Base-by-base conservation (phyloP, 2,888 invertebrate species). In the Cosmopolites sordidus region DNA sequence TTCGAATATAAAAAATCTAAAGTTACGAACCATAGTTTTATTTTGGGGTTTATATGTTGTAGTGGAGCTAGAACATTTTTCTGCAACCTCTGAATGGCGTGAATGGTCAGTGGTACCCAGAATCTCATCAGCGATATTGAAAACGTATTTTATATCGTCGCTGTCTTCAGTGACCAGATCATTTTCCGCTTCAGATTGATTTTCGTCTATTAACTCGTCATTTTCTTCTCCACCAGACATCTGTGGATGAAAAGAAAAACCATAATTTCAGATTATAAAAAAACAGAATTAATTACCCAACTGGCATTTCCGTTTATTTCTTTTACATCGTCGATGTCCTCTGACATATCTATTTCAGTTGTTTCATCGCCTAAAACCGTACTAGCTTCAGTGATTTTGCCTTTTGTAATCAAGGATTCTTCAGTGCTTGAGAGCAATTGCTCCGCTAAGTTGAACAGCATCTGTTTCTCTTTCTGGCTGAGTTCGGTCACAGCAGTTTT, bases 361-460 rank as follows among this genome's bases (percentile, higher is more conserved):
- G 33, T 33, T 33, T 33, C 33, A 6, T 33, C 33, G 5, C 33
- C 33, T 12, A 33, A 11, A 12, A n/a, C 33, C 3, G 11, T 12
- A 11, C n/a, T 33, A 4, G 3, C 12, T 33, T 33, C 33, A 4
- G 33, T 33, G 3, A 8, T 8, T 22, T 22, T 38, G 27, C 43
- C 15, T n/a, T 49, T 37, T 1, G 55, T 51, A 12, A 51, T 4
- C 6, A 48, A 41, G 2, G 56, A 56, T 42, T 37, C 27, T 37
- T 43, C 45, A n/a, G 11, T 12, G n/a, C 12, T 54, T 37, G 12
- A 12, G 38, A 58, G 15, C n/a, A 55, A 38, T 33, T 51, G 37
- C 9, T 55, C 55, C 1, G 47, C 58, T 27, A 17, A 48, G 33
- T 38, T 29, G 43, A 58, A 55, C n/a, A 58, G 17, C 9, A 48